Base-by-base conservation (phyloP, 2,888 invertebrate genomes). In the Zeuzera pyrina region DNA sequence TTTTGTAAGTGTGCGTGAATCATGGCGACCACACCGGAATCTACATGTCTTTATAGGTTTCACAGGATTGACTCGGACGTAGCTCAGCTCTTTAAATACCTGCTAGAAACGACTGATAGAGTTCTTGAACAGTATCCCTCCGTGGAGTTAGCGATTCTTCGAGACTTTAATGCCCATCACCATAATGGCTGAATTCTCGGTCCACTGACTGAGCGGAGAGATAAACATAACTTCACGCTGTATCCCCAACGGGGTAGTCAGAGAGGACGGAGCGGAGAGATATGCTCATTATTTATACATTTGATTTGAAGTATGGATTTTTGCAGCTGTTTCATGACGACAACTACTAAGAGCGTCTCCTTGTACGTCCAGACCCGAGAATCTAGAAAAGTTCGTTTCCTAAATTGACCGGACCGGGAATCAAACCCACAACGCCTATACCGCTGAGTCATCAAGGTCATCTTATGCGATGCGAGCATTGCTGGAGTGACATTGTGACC, bases 11-110 rank as follows among this genome's bases (percentile, higher is more conserved):
- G 7, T 12, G 21, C n/a, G 26, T 26, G 19, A 19, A 31, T 12
- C 3, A 8, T 8, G 26, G 13, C 13, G 10, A 12, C 21, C 6
- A 21, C 23, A 12, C 15, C 12, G 14, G 22, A 3, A 26, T 29
- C 41, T 34, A 31, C 37, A 34, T 36, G 43, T 28, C 26, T 31
- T 27, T 37, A 19, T 19, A 19, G 19, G 19, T 19, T 8, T 8
- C 19, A 19, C 8, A 19, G 19, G 5, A 8, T 5, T 19, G 19
- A 19, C 8, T 5, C 19, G 5, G 19, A 19, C 5, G 8, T 8
- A 5, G 19, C 8, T 5, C 19, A 8, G 8, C 19, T 19, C 19
- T 8, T 19, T 19, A 8, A 19, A 8, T 8, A 19, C 19, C 5
- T 19, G 5, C 19, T 6, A 19, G 8, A 6, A 8, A 8, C 19